phyloP scores from a whole-genome alignment of 92 coral and sea anemone species.

The Zoanthus sansibaricus region DNA sequence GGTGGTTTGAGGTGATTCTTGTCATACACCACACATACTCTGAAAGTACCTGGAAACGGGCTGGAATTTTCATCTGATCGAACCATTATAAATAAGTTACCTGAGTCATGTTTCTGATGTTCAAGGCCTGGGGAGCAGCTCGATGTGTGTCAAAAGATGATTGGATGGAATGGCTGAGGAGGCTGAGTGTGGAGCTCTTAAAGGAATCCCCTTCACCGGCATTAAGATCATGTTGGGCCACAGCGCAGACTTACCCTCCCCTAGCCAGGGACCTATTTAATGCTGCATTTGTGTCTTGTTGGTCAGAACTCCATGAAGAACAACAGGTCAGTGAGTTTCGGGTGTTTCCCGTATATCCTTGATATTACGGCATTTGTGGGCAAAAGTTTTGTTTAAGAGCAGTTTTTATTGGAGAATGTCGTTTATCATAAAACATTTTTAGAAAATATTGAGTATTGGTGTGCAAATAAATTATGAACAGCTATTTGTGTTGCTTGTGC shows the following conservation, averaged over 20 bases:
- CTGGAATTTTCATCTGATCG: too few species aligned
- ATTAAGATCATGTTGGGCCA: slow-evolving; percentile 93
- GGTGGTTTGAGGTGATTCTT: too few species aligned
- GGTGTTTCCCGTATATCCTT: not conserved
- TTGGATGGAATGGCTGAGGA: slow-evolving; percentile 98
- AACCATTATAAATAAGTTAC: not conserved
- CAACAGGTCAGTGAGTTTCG: slow-evolving; percentile 63
- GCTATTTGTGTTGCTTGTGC: too few species aligned
- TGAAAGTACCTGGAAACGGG: not conserved
- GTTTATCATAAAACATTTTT: too few species aligned
- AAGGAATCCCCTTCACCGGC: slow-evolving; percentile 99
- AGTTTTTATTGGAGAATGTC: too few species aligned
- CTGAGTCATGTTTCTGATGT: not conserved
- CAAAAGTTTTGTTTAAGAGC: too few species aligned
- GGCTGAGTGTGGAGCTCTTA: slow-evolving; percentile 93
- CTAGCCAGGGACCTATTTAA: slow-evolving; percentile 98
- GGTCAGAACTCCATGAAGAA: slow-evolving; percentile 99
- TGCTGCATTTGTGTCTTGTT: slow-evolving; percentile 98
- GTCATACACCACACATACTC: too few species aligned
- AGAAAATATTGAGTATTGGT: too few species aligned
- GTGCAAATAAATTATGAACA: too few species aligned
- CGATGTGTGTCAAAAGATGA: slow-evolving; percentile 98
- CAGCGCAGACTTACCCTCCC: slow-evolving; percentile 99
- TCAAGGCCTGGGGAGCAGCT: slow-evolving; percentile 96
- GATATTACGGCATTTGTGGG: too few species aligned